Conservation (phyloP, 2,888 invertebrate species). For the Theretra japonica region DNA sequence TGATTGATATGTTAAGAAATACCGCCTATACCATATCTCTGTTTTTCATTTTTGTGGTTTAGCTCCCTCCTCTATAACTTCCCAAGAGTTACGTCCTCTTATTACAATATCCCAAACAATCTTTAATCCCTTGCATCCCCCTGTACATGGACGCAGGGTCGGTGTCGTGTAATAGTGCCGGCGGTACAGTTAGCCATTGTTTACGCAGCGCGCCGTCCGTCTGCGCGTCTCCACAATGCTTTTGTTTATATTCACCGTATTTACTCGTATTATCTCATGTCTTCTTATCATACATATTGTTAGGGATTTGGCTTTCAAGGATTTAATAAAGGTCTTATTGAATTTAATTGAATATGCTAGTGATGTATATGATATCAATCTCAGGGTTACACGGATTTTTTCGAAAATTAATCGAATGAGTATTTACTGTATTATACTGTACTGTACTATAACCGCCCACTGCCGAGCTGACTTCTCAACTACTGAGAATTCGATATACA, state of each 20-base stretch:
- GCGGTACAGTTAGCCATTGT: conserved; percentile 62
- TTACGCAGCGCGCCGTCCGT: conserved; percentile 43
- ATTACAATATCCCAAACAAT: background rate
- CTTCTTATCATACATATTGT: background rate
- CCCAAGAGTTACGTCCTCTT: background rate
- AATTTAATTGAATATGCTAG: too few species aligned
- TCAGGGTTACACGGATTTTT: too few species aligned
- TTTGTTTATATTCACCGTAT: conserved; percentile 13
- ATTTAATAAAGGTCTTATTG: background rate
- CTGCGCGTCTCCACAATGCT: conserved; percentile 22
- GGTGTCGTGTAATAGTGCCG: conserved; percentile 41
- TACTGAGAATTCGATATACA: too few species aligned
- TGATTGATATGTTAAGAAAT: too few species aligned
- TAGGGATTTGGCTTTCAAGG: background rate
- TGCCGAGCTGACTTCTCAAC: too few species aligned
- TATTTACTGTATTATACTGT: too few species aligned
- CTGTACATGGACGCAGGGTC: background rate
- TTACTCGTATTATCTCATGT: conserved; percentile 6
- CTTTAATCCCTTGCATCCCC: background rate
- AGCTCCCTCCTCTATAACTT: background rate
- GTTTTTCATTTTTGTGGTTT: too few species aligned
- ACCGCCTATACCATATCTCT: too few species aligned
- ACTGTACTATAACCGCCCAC: too few species aligned
- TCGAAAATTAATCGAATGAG: too few species aligned
- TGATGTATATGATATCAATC: background rate